Percentiles rank a stretch among this genome's conserved stretches.
These are phyloP conservation scores for Epinephelus fuscoguttatus DNA, from an alignment of 2,113 vertebrate species.

Conservation along the genomic window DNA sequence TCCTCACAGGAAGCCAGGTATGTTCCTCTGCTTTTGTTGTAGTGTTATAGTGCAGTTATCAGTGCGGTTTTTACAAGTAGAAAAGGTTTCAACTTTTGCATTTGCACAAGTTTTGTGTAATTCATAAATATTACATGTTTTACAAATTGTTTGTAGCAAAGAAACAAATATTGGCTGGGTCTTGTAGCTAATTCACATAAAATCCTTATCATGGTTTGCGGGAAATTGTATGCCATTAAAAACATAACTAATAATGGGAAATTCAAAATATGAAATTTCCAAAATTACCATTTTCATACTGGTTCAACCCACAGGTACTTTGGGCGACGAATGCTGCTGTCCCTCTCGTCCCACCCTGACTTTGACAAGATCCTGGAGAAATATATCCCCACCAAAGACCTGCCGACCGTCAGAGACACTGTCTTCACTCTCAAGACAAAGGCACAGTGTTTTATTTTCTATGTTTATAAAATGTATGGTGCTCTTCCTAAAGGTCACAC, in stretches of 20 bases:
- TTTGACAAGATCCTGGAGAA: constrained; percentile 93
- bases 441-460: constrained; percentile 74
- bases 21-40: background rate
- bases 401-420: constrained; percentile 89
- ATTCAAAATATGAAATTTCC: background rate
- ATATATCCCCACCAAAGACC: constrained; percentile 89
- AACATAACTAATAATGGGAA: background rate
- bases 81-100: too few relatives aligned
- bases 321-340: constrained; percentile 92
- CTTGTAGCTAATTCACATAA: too few relatives aligned
- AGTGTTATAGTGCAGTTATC: too few relatives aligned
- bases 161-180: too few relatives aligned
- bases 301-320: constrained; percentile 86
- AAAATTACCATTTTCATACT: background rate
- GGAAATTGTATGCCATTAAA: background rate
- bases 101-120: too few relatives aligned
- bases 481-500: background rate
- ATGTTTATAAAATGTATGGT: background rate
- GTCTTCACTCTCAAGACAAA: constrained; percentile 90
- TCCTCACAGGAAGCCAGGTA: constrained; percentile 94
- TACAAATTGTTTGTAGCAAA: too few relatives aligned
- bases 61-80: too few relatives aligned
- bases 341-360: constrained; percentile 89
- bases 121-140: too few relatives aligned
- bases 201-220: background rate